phyloP scores from a whole-genome alignment of 2,113 vertebrate species.

The Chascanopsetta lugubris region DNA sequence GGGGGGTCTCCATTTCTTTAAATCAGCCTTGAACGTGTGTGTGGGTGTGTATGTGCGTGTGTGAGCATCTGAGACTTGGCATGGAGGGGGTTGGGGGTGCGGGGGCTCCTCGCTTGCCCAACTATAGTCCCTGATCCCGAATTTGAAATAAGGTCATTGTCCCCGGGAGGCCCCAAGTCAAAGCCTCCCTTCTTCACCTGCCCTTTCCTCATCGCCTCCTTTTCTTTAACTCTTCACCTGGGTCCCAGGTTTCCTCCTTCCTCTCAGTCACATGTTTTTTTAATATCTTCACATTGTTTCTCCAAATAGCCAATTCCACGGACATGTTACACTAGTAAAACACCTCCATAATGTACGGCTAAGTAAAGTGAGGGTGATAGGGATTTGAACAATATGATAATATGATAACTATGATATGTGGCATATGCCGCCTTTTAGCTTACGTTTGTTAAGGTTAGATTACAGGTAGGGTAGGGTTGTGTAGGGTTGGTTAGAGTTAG shows the following conservation, averaged over 20 bases:
- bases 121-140: conserved; percentile 79
- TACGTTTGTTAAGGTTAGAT: no score
- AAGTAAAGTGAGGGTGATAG: no score
- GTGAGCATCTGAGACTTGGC: conserved; percentile 42
- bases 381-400: no score
- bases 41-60: conserved; percentile 21
- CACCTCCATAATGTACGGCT: no score
- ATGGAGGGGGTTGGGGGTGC: conserved; percentile 33
- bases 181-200: conserved; percentile 79
- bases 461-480: no score
- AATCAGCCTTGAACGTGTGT: conserved; percentile 55
- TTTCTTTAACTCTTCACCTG: conserved; percentile 68
- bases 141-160: conserved; percentile 88
- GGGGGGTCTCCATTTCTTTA: conserved; percentile 60
- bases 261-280: conserved; percentile 22
- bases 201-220: conserved; percentile 74
- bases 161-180: conserved; percentile 84
- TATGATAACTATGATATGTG: no score
- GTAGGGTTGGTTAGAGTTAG: no score
- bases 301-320: conserved; percentile 16
- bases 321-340: neutral
- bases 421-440: no score
- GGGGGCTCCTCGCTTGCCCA: conserved; percentile 71
- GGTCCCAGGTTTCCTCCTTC: conserved; percentile 25
- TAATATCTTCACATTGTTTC: conserved; percentile 18